Base-by-base conservation (phyloP, 1,140 invertebrate species). In the Physella acuta region DNA sequence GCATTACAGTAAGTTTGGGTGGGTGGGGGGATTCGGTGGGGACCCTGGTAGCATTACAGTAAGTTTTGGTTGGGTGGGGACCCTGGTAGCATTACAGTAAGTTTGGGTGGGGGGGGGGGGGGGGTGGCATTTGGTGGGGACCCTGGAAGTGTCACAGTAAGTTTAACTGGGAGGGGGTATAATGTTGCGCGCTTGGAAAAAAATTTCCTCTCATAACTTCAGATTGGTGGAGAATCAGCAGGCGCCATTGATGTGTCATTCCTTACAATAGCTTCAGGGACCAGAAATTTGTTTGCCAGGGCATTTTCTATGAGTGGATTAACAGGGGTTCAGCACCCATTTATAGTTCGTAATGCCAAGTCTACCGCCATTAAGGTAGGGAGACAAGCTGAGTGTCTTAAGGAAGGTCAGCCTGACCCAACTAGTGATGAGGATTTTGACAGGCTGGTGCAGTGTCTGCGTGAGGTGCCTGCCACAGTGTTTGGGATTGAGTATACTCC, bases 51-150 rank as follows among this genome's bases (percentile, higher is more conserved):
- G n/a, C n/a, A n/a, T n/a, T n/a, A n/a, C n/a, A n/a, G n/a, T n/a
- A n/a, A n/a, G n/a, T n/a, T n/a, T n/a, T n/a, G n/a, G n/a, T n/a
- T n/a, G n/a, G n/a, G n/a, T n/a, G n/a, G n/a, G n/a, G n/a, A n/a
- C n/a, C n/a, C n/a, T n/a, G n/a, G n/a, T n/a, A n/a, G n/a, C n/a
- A n/a, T n/a, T n/a, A n/a, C n/a, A n/a, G n/a, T n/a, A n/a, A n/a
- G n/a, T n/a, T n/a, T n/a, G n/a, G n/a, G n/a, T n/a, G n/a, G n/a
- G n/a, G n/a, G n/a, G n/a, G n/a, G n/a, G n/a, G n/a, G n/a, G n/a
- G n/a, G n/a, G n/a, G n/a, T n/a, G 24, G 82, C 86, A 30, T 93
- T 93, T 78, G 91, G 91, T 3, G 92, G 92, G 26, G 64, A 61
- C 36, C 36, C 59, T 24, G 20, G 2, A 37, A 36, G 20, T 4